Conservation (phyloP, 1,140 invertebrate species). For the Brachystomella parvula region DNA sequence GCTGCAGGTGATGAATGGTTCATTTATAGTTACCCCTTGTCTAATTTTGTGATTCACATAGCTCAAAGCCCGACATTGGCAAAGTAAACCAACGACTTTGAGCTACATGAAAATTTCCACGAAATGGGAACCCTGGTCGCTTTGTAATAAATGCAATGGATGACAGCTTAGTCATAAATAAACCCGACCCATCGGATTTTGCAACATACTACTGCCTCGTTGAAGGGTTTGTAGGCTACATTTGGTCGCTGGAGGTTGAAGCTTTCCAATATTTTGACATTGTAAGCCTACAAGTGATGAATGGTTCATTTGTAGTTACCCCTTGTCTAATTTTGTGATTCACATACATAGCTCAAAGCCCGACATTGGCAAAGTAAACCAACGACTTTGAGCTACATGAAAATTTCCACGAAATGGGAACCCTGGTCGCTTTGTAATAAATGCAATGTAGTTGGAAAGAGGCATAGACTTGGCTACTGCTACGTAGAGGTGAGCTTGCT, state of each 20-base stretch:
- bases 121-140: conserved; percentile 5
- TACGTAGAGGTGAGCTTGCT: conserved; percentile 5
- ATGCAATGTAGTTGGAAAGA: conserved; percentile 11
- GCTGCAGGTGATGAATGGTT: neutral
- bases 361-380: neutral
- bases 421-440: conserved; percentile 13
- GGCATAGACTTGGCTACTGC: conserved; percentile 8
- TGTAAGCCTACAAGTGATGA: neutral
- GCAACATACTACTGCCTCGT: conserved; percentile 7
- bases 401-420: neutral
- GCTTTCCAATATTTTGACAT: conserved; percentile 1
- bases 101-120: neutral
- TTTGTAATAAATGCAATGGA: conserved; percentile 12
- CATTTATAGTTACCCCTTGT: too few relatives aligned
- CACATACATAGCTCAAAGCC: neutral
- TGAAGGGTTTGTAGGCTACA: neutral
- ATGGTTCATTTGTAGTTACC: too few relatives aligned
- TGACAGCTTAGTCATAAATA: neutral
- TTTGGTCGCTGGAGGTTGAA: conserved; percentile 9
- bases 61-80: neutral
- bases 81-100: neutral
- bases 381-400: neutral
- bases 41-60: too few relatives aligned
- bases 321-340: too few relatives aligned
- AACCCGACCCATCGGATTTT: neutral